These are phyloP conservation scores for Plecotus auritus DNA, from an alignment of 2,113 vertebrate species.

Conservation along the genomic window DNA sequence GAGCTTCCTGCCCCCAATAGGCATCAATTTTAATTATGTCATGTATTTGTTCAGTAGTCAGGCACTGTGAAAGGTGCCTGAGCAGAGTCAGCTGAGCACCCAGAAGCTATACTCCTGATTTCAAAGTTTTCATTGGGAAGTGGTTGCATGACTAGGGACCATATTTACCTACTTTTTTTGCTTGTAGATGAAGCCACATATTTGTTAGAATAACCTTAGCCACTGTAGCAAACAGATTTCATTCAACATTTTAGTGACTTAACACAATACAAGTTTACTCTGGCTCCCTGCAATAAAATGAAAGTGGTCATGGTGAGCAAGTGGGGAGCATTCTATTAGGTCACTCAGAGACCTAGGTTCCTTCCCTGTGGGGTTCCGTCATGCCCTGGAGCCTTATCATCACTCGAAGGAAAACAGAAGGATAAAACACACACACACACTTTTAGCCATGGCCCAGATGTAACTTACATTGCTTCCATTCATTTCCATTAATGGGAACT, in stretches of 20 bases:
- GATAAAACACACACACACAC: background rate
- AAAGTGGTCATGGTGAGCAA: background rate
- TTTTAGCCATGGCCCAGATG: background rate
- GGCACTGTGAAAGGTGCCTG: background rate
- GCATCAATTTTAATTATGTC: background rate
- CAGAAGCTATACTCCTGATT: background rate
- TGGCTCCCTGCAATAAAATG: background rate
- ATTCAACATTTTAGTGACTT: background rate
- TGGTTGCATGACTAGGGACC: background rate
- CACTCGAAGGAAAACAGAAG: background rate
- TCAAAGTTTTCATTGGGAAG: background rate
- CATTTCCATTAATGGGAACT: background rate
- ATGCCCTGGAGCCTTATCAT: background rate
- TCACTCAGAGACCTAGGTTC: background rate
- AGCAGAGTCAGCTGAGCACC: background rate
- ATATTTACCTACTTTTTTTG: background rate
- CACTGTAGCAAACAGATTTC: background rate
- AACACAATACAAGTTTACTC: background rate
- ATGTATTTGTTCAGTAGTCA: background rate
- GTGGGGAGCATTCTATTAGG: background rate
- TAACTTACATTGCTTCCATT: background rate
- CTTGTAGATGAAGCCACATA: background rate
- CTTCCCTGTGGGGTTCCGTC: background rate
- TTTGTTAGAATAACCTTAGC: background rate
- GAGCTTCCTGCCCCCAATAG: background rate